Percentiles rank a stretch among this genome's conserved stretches.
Evolutionary conservation across 2,113 vertebrate species (phyloP).

Genomic region (Syrrhaptes paradoxus): DNA sequence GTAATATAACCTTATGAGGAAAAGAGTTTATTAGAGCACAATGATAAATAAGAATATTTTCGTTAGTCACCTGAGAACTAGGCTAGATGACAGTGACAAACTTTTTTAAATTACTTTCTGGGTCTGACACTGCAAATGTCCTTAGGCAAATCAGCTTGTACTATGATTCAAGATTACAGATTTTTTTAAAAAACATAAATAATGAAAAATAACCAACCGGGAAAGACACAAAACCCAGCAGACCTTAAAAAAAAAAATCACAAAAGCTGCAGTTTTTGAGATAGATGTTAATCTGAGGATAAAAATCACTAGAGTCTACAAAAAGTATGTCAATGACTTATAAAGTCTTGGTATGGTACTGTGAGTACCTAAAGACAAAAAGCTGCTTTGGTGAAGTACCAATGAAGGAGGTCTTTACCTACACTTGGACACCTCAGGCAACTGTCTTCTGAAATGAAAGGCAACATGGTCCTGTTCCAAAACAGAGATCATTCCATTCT

Average conservation of each 20-base stretch:
- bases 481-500: not conserved
- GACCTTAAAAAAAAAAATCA: not conserved
- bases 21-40: not conserved
- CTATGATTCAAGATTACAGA: not conserved
- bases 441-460: not conserved
- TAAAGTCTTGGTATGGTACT: not conserved
- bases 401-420: not conserved
- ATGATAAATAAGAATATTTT: conserved; percentile 8
- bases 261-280: not conserved
- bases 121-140: not conserved
- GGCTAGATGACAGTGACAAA: not conserved
- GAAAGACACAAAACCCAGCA: not conserved
- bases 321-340: not conserved
- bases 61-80: not conserved
- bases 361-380: not conserved
- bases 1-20: not conserved
- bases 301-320: not conserved
- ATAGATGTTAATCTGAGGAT: not conserved
- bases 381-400: not conserved
- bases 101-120: not conserved
- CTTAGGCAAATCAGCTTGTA: not conserved
- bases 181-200: not conserved
- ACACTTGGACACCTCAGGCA: not conserved
- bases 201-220: not conserved
- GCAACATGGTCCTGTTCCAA: not conserved